Base-by-base conservation (phyloP, 2,888 invertebrate species). In the Caenorhabditis drosophilae region DNA sequence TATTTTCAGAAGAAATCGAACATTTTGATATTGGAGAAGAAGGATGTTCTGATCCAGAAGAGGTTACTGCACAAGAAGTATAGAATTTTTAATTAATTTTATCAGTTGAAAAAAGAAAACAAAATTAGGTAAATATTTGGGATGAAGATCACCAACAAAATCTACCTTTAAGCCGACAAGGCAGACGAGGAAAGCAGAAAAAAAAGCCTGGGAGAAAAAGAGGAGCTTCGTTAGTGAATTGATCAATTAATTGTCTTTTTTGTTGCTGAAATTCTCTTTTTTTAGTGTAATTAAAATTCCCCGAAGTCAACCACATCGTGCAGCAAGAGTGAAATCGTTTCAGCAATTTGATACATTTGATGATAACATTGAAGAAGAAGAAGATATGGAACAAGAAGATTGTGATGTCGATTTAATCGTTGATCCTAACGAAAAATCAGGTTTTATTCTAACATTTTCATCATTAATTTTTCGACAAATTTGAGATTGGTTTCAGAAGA, bases 1-100 rank as follows among this genome's bases (percentile, higher is more conserved):
- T 49, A 22, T 34, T 55, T 70, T 20, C 35, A 71, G 72, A 72
- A 63, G 68, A 60, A 31, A 53, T 72, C 27, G 55, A 66, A 26
- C 68, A 71, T 40, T 71, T 71, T 27, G 68, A 68, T 31, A 71
- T 71, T 23, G 71, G 66, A 4, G 68, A 59, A 36, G 66, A 66
- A 51, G 49, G 60, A 20, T 38, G 50, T 34, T 23, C 44, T 22
- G 60, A 60, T 45, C 58, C 64, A 16, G 52, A 61, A 27, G 71
- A 71, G 42, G 45, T 71, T 0, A 25, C 66, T 2, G 48, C 61
- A 2, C 53, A 58, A n/a, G 60, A 70, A 16, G 67, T 71, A 23
- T 15, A 42, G 34, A n/a, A 16, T 18, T 47, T n/a, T n/a, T n/a
- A n/a, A n/a, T n/a, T n/a, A n/a, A n/a, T n/a, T n/a, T n/a, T n/a